Percentiles rank a stretch among this genome's conserved stretches.
Evolutionary conservation across 2,797 vertebrate genomes (phyloP).

Genomic region (Periparus ater): DNA sequence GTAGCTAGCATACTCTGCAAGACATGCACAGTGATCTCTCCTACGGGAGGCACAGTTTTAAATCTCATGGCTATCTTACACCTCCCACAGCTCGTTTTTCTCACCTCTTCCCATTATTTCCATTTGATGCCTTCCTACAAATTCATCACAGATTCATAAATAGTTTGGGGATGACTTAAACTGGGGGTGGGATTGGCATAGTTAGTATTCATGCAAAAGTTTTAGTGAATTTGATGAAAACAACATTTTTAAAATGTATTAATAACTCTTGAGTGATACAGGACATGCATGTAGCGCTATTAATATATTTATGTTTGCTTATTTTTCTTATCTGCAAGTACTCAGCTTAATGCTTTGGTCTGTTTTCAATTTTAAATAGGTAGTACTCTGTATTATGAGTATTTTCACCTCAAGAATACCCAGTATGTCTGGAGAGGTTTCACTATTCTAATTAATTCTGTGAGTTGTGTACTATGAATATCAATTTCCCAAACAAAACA

Average conservation of each 20-base stretch:
- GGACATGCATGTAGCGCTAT: background rate
- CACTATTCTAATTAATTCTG: slow-evolving; percentile 31
- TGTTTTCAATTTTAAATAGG: background rate
- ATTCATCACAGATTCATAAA: slow-evolving; percentile 22
- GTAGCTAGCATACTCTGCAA: background rate
- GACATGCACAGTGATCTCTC: background rate
- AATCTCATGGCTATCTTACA: slow-evolving; percentile 23
- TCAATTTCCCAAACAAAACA: slow-evolving; percentile 38
- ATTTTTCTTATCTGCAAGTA: background rate
- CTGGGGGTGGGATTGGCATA: background rate
- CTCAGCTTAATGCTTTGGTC: background rate
- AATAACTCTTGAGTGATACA: background rate
- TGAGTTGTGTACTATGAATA: slow-evolving; percentile 25
- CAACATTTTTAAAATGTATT: background rate
- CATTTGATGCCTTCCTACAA: background rate
- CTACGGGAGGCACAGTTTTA: background rate
- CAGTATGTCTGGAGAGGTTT: slow-evolving; percentile 8
- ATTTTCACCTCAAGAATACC: slow-evolving; percentile 9
- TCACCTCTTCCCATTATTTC: slow-evolving; percentile 41
- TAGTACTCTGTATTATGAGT: background rate
- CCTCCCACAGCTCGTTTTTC: slow-evolving; percentile 32
- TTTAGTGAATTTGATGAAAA: background rate
- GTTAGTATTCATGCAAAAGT: background rate
- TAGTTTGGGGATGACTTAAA: slow-evolving; percentile 28
- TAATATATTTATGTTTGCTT: background rate